These are phyloP conservation scores for Alauda arvensis DNA, from an alignment of 2,797 vertebrate species.

Conservation along the genomic window DNA sequence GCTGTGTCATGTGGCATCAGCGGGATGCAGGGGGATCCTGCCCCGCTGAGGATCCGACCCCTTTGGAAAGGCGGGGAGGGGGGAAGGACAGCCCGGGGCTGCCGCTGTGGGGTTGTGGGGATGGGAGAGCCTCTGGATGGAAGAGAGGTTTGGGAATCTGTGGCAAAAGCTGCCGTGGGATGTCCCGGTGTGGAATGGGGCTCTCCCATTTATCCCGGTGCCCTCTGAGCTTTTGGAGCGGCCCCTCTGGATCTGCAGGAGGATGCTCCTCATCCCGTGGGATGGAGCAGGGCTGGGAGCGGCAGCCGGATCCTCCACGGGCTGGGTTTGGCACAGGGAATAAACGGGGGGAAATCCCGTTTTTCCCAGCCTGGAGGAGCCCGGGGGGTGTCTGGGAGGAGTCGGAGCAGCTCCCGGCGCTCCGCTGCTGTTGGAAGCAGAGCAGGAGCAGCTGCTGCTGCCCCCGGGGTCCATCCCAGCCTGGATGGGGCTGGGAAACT, in stretches of 20 bases:
- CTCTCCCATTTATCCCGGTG: not conserved
- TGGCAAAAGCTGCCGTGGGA: not conserved
- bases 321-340: not conserved
- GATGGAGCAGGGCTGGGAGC: not conserved
- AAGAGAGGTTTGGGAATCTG: not conserved
- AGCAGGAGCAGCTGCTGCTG: not conserved
- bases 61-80: accelerated
- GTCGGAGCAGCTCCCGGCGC: not conserved
- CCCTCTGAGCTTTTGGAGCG: accelerated
- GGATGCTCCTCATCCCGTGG: not conserved
- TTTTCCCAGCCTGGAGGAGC: not conserved
- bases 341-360: accelerated
- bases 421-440: not conserved
- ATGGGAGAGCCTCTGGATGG: not conserved
- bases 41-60: not conserved
- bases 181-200: accelerated
- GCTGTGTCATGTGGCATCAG: not conserved
- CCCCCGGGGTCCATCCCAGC: not conserved
- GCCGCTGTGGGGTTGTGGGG: accelerated
- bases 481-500: not conserved
- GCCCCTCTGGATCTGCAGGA: accelerated
- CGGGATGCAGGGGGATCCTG: not conserved
- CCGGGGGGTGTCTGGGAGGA: accelerated
- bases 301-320: not conserved
- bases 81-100: not conserved